Evolutionary conservation across 2,113 vertebrate species (phyloP).

Genomic region (Scartelaos histophorus): DNA sequence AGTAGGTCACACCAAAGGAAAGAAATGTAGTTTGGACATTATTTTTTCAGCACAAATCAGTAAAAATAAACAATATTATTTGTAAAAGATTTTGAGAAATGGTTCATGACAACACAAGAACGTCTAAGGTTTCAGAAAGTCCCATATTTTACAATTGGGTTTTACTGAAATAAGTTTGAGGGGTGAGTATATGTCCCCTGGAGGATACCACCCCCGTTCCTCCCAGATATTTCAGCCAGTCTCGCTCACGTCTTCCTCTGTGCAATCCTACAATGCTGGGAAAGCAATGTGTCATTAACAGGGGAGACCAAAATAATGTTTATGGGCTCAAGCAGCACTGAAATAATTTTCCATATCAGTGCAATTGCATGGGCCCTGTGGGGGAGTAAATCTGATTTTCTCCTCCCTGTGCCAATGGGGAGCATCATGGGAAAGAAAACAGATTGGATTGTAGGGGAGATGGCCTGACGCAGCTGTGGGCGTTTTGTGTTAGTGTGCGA

Average conservation of each 20-base stretch:
- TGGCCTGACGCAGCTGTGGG: slow-evolving; percentile 13
- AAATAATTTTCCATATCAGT: slow-evolving; percentile 79
- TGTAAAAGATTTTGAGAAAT: neutral
- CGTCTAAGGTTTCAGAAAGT: neutral
- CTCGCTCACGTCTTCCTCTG: slow-evolving; percentile 64
- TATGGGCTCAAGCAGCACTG: slow-evolving; percentile 76
- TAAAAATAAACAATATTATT: neutral
- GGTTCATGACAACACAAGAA: neutral
- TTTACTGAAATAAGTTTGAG: slow-evolving; percentile 50
- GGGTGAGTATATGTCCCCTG: slow-evolving; percentile 48
- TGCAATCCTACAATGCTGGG: slow-evolving; percentile 73
- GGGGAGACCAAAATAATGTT: slow-evolving; percentile 77
- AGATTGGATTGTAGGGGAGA: slow-evolving; percentile 65
- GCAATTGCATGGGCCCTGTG: slow-evolving; percentile 77
- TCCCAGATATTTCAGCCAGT: slow-evolving; percentile 41
- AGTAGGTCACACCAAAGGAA: neutral
- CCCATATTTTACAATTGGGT: neutral
- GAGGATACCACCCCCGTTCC: slow-evolving; percentile 66
- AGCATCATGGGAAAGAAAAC: slow-evolving; percentile 80
- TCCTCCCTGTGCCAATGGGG: slow-evolving; percentile 74
- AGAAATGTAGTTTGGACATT: too few species aligned
- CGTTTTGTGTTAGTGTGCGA: slow-evolving; percentile 37
- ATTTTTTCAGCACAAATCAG: neutral
- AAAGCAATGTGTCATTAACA: slow-evolving; percentile 77
- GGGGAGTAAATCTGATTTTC: slow-evolving; percentile 77